These are phyloP conservation scores for Xenops minutus DNA, from an alignment of 2,797 vertebrate genomes.

Conservation along the genomic window DNA sequence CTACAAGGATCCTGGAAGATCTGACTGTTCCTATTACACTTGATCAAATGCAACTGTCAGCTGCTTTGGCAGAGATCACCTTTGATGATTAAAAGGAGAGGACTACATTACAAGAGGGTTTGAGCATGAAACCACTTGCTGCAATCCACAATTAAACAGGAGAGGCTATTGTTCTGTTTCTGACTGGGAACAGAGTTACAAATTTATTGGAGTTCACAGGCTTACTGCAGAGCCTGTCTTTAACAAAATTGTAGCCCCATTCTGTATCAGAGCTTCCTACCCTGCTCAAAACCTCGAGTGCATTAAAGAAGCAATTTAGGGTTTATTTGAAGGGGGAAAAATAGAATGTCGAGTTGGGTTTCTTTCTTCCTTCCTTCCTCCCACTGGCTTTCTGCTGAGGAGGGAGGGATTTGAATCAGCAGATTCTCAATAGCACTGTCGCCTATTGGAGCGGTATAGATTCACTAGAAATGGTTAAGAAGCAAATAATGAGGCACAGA, in stretches of 20 bases:
- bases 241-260: conserved; percentile 56
- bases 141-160: conserved; percentile 48
- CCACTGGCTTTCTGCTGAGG: conserved; percentile 59
- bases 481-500: conserved; percentile 58
- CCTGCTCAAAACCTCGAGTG: conserved; percentile 38
- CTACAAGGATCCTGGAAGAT: conserved; percentile 65
- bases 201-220: conserved; percentile 60
- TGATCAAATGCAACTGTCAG: conserved; percentile 60
- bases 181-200: conserved; percentile 62
- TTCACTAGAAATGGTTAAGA: conserved; percentile 41
- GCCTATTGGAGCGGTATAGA: conserved; percentile 29
- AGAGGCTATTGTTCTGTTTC: conserved; percentile 64
- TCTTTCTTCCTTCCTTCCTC: conserved; percentile 65
- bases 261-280: conserved; percentile 59
- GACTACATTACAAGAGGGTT: conserved; percentile 60
- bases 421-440: conserved; percentile 58
- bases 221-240: conserved; percentile 59
- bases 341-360: conserved; percentile 63
- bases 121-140: conserved; percentile 31
- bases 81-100: conserved; percentile 69
- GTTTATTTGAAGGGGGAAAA: conserved; percentile 66
- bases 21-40: conserved; percentile 63
- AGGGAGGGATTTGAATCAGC: conserved; percentile 64
- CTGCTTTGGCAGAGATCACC: conserved; percentile 55
- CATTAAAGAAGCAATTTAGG: conserved; percentile 71